Base-by-base conservation (phyloP, 1,140 invertebrate species). In the Philotrypesis tridentata region DNA sequence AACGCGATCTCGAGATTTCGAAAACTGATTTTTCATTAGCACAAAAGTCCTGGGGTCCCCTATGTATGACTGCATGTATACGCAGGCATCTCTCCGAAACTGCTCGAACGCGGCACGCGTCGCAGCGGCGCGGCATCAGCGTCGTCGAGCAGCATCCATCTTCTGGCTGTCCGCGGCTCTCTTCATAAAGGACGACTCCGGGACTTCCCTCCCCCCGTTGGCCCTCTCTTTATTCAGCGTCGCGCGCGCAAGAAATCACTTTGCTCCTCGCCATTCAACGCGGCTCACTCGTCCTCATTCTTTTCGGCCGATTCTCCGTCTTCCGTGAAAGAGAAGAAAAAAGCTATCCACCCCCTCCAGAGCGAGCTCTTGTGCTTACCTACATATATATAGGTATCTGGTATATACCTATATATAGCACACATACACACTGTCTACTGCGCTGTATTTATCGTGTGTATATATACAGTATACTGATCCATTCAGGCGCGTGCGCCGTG, bases 231-330 rank as follows among this genome's bases (percentile, higher is more conserved):
- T 82, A 79, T 82, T 82, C 79, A 61, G 72, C 74, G 81, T 83
- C 81, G 83, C 80, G 80, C 82, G 83, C 80, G 80, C 81, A 74
- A 83, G 85, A 84, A 81, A 81, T 82, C 80, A 84, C 83, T 78
- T 81, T 82, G 82, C 75, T 74, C 9, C 81, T 72, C 72, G 83
- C 82, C 83, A 85, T 72, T 75, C 60, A 81, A 40, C 76, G 48
- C 77, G 60, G 33, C 65, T 60, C 67, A 31, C 75, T 77, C 78
- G 27, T n/a, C 31, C 43, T 61, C 72, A 29, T 29, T 55, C 48
- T 21, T 9, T 55, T 48, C 73, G 73, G 78, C 29, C 76, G 29
- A 80, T 71, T 84, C 73, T 78, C 82, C 83, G 79, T 48, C 60
- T 72, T 80, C 82, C 74, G 43, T 72, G 82, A 77, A 55, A 73